Evolutionary conservation across 2,113 vertebrate genomes (phyloP), one percentile per base, ranked within the genome.

Genomic region (Ageneiosus marmoratus): DNA sequence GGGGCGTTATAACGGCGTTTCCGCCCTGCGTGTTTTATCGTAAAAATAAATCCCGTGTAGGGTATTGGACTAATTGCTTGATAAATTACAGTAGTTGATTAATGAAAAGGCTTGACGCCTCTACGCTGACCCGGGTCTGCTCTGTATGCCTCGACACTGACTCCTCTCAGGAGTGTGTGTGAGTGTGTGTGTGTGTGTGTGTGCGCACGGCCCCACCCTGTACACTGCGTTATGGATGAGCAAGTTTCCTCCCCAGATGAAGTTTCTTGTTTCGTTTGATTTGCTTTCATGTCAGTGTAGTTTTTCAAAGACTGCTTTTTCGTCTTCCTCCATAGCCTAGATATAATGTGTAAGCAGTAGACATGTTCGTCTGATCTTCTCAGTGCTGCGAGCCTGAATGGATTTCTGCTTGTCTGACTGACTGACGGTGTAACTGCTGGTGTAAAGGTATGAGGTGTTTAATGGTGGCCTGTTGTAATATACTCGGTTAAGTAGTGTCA

Each of bases 201-300:
- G 46, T 6, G 56, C 67, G 91, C 67, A 89, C 92, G 89, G 92
- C 94, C 94, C 93, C 94, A 94, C 94, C 94, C 94, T 93, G 91
- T 89, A 88, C 88, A 90, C 89, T 91, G 91, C 90, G 90, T 89
- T 91, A 91, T 92, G 89, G 89, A 92, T 89, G 89, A 90, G 87
- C 86, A 90, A 90, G 86, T 86, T 79, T 69, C 78, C 34, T n/a
- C 62, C 27, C 10, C 20, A 65, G 34, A 77, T 56, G 16, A 78
- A 77, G 51, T 81, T 73, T 82, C 75, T 80, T 32, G 8, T 83
- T 86, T 82, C 84, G 58, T 81, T 82, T 86, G 44, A 48, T 69
- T 87, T 10, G 16, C 32, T 85, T 75, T 60, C 84, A 62, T 72
- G 48, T 88, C 83, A 48, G 76, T 13, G 44, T 24, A 77, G 70